Evolutionary conservation across 1,140 invertebrate genomes (phyloP).

Genomic region (Pinna nobilis): DNA sequence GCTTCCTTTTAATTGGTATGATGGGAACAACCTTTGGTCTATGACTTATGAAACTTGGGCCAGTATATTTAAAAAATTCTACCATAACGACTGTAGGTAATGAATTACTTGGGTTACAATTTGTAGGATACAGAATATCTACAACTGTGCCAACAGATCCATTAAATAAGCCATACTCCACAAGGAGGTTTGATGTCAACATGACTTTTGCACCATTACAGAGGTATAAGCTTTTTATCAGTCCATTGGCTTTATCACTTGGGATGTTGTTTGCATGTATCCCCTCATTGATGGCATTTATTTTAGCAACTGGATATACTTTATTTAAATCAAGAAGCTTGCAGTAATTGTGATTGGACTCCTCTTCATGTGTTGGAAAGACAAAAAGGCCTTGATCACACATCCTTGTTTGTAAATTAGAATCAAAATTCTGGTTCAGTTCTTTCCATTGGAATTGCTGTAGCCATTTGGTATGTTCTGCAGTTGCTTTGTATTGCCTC

Average conservation of each 20-base stretch:
- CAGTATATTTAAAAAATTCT: slow-evolving; percentile 33
- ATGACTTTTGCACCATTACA: slow-evolving; percentile 39
- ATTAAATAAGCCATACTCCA: slow-evolving; percentile 40
- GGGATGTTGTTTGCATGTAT: neutral
- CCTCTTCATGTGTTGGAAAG: slow-evolving; percentile 35
- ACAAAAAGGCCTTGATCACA: slow-evolving; percentile 31
- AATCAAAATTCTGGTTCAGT: slow-evolving; percentile 11
- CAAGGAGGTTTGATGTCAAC: slow-evolving; percentile 34
- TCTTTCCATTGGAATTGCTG: slow-evolving; percentile 44
- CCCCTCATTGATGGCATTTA: slow-evolving; percentile 24
- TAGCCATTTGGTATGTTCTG: slow-evolving; percentile 28
- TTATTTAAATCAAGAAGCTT: slow-evolving; percentile 34
- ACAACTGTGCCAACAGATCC: slow-evolving; percentile 32
- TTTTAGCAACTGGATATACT: slow-evolving; percentile 31
- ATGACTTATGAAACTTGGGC: slow-evolving; percentile 24
- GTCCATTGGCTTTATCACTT: slow-evolving; percentile 10
- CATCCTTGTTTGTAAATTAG: neutral
- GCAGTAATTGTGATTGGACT: slow-evolving; percentile 20
- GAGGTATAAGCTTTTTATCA: slow-evolving; percentile 10
- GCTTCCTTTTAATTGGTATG: slow-evolving; percentile 33
- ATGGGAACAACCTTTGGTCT: slow-evolving; percentile 32
- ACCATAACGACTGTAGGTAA: slow-evolving; percentile 42
- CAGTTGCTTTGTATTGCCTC: slow-evolving; percentile 18
- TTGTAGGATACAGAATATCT: slow-evolving; percentile 34
- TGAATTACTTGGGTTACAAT: neutral